These are phyloP conservation scores for Cotesia chilonis DNA, from an alignment of 1,140 invertebrate species.

Conservation along the genomic window DNA sequence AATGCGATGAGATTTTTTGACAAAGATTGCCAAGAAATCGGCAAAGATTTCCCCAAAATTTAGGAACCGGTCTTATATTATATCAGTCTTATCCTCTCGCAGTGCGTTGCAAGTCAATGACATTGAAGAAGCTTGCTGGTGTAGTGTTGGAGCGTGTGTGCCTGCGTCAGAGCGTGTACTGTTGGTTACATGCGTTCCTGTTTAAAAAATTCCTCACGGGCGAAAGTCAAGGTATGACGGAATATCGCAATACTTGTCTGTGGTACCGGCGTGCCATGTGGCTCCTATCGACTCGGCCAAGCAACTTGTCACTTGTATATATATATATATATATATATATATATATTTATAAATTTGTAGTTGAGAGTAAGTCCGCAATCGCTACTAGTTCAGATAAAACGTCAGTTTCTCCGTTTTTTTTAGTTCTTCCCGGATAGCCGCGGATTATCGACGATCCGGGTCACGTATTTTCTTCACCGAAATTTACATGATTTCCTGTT, in stretches of 20 bases:
- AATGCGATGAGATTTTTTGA: too few relatives aligned
- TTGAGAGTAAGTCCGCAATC: too few relatives aligned
- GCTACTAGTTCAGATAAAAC: too few relatives aligned
- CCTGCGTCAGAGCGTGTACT: slow-evolving; percentile 51
- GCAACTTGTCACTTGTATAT: too few relatives aligned
- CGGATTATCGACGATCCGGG: too few relatives aligned
- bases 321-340: too few relatives aligned
- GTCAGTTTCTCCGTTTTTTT: too few relatives aligned
- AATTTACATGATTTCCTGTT: slow-evolving; percentile 51
- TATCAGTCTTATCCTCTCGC: not conserved
- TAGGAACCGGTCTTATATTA: not conserved
- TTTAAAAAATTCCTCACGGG: slow-evolving; percentile 67
- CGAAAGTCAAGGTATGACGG: slow-evolving; percentile 64
- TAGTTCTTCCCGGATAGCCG: too few relatives aligned
- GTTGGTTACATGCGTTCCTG: slow-evolving; percentile 61
- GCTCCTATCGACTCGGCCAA: too few relatives aligned
- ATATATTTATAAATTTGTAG: too few relatives aligned
- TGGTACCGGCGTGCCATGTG: not conserved
- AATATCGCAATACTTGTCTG: slow-evolving; percentile 47
- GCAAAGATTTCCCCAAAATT: slow-evolving; percentile 64
- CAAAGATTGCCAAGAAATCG: not conserved
- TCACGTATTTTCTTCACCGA: not conserved
- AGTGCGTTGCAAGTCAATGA: slow-evolving; percentile 9
- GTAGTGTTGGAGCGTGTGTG: slow-evolving; percentile 22
- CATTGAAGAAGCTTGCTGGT: slow-evolving; percentile 9